A percentile compares a stretch with the other conserved stretches of the same genome.
These are phyloP conservation scores for Heterodera filipjevi DNA, from an alignment of 2,888 invertebrate species.

Conservation along the genomic window DNA sequence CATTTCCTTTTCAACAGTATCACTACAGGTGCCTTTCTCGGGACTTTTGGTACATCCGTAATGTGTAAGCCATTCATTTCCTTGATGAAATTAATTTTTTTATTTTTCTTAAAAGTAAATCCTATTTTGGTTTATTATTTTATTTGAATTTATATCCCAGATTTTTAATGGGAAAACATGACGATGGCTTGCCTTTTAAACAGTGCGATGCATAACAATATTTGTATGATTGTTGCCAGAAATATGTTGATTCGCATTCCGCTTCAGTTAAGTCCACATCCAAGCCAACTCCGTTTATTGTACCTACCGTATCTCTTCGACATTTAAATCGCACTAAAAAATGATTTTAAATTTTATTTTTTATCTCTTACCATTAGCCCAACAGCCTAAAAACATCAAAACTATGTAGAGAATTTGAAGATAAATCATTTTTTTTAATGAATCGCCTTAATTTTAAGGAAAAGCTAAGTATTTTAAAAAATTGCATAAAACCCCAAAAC, in stretches of 20 bases:
- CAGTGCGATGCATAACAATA: background rate
- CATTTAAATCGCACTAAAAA: background rate
- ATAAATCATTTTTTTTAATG: background rate
- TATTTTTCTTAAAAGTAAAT: background rate
- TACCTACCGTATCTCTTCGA: background rate
- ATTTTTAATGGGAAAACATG: too few species aligned
- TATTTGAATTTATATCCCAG: too few species aligned
- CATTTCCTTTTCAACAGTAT: background rate
- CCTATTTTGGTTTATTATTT: too few species aligned
- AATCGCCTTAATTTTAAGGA: too few species aligned
- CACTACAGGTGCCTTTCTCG: background rate
- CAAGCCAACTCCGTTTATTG: background rate
- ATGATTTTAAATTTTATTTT: background rate
- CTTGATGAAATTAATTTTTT: background rate
- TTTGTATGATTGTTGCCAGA: background rate
- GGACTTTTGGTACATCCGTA: background rate
- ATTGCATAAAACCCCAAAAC: too few species aligned
- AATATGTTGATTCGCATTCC: background rate
- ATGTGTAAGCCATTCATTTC: conserved; percentile 1
- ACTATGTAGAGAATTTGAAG: background rate
- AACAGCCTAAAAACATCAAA: too few species aligned
- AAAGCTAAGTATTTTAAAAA: too few species aligned
- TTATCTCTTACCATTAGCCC: background rate
- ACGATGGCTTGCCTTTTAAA: background rate
- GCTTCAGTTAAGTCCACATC: background rate